phyloP scores from a whole-genome alignment of 1,140 invertebrate species.

The Rhyzopertha dominica region DNA sequence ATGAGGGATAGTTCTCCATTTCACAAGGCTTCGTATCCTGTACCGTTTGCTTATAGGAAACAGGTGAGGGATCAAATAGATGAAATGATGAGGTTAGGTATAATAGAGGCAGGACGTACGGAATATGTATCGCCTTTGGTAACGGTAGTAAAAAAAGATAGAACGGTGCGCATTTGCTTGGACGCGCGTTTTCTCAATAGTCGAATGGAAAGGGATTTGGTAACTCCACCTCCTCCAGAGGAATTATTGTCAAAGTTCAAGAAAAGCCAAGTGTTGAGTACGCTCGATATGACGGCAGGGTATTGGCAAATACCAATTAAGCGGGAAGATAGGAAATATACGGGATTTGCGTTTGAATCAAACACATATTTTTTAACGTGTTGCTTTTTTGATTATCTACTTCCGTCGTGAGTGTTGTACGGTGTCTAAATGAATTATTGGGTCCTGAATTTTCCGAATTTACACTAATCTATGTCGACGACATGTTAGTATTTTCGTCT shows the following conservation, averaged over 20 bases:
- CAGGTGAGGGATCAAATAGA: slow-evolving; percentile 22
- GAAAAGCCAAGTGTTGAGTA: background rate
- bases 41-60: slow-evolving; percentile 30
- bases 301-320: slow-evolving; percentile 1
- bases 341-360: background rate
- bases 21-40: slow-evolving; percentile 27
- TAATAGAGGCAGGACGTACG: slow-evolving; percentile 1
- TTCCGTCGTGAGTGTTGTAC: background rate
- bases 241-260: background rate
- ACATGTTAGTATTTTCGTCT: slow-evolving; percentile 4
- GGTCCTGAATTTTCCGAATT: background rate
- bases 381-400: slow-evolving; percentile 9
- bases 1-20: slow-evolving; percentile 21
- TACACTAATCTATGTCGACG: slow-evolving; percentile 10
- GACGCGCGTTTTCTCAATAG: background rate
- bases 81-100: slow-evolving; percentile 21
- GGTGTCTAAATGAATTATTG: slow-evolving; percentile 3
- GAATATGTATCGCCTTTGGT: slow-evolving; percentile 7
- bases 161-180: background rate
- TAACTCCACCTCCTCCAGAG: background rate
- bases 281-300: background rate
- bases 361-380: slow-evolving; percentile 6
- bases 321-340: background rate
- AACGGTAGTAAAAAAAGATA: background rate
- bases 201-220: slow-evolving; percentile 1